These are phyloP conservation scores for Drosophila virilis DNA, from an alignment of 1,140 invertebrate genomes.

Conservation along the genomic window DNA sequence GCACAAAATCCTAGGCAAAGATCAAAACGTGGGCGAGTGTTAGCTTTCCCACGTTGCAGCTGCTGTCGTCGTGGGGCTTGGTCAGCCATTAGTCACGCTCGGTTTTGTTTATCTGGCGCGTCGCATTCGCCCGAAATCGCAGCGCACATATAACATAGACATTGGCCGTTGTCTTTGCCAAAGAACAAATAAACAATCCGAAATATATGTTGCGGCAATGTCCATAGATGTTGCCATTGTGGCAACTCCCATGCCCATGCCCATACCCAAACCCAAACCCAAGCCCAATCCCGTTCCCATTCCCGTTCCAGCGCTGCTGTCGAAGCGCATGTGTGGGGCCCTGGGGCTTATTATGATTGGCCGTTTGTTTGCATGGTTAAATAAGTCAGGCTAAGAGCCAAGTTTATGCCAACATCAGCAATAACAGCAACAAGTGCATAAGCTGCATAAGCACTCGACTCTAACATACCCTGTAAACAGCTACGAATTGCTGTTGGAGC, in stretches of 20 bases:
- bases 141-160: slow-evolving; percentile 1
- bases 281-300: slow-evolving; percentile 8
- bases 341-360: slow-evolving; percentile 21
- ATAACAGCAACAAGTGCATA: neutral
- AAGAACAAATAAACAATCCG: slow-evolving; percentile 48
- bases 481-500: neutral
- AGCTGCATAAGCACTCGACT: neutral
- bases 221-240: slow-evolving; percentile 26
- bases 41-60: slow-evolving; percentile 44
- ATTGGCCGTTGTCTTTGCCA: slow-evolving; percentile 23
- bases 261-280: slow-evolving; percentile 5
- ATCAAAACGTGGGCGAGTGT: slow-evolving; percentile 43
- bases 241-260: neutral
- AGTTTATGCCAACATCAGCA: slow-evolving; percentile 44
- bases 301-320: slow-evolving; percentile 15
- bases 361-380: slow-evolving; percentile 42
- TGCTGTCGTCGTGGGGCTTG: slow-evolving; percentile 27
- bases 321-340: slow-evolving; percentile 32
- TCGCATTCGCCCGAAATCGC: slow-evolving; percentile 19
- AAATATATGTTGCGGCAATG: slow-evolving; percentile 29
- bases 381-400: slow-evolving; percentile 40
- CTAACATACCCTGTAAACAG: neutral
- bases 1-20: slow-evolving; percentile 41
- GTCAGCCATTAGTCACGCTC: slow-evolving; percentile 51
- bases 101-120: slow-evolving; percentile 38